Percentiles rank a stretch among this genome's conserved stretches.
phyloP scores from a whole-genome alignment of 2,113 vertebrate genomes.

The Takifugu flavidus region DNA sequence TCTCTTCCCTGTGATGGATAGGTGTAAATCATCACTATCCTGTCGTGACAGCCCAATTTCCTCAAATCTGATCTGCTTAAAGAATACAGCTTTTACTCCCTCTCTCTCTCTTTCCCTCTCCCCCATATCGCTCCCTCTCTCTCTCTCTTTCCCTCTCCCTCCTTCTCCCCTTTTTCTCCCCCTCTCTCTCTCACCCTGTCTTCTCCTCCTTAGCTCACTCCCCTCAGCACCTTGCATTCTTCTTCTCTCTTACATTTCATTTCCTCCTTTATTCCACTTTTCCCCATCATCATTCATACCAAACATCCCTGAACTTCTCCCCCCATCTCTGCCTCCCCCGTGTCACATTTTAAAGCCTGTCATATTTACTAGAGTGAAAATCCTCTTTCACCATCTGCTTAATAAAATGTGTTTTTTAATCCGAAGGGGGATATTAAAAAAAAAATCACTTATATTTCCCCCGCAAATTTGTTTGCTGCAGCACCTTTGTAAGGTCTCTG shows the following conservation, averaged over 20 bases:
- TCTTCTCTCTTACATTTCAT: constrained; percentile 19
- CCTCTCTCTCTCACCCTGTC: constrained; percentile 10
- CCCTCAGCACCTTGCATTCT: background rate
- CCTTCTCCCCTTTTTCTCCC: constrained; percentile 17
- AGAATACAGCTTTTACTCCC: constrained; percentile 85
- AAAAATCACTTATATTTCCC: constrained; percentile 42
- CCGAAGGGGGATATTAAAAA: constrained; percentile 55
- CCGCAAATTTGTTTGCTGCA: constrained; percentile 67
- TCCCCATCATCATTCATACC: constrained; percentile 18
- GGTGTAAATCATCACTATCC: constrained; percentile 98
- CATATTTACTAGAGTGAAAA: constrained; percentile 77
- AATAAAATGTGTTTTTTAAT: constrained; percentile 80
- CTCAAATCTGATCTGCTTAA: constrained; percentile 99
- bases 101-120: constrained; percentile 59
- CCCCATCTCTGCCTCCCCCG: constrained; percentile 39
- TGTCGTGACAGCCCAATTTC: constrained; percentile 99
- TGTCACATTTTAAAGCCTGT: constrained; percentile 71
- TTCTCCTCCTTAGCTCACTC: constrained; percentile 1
- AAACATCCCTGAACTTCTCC: constrained; percentile 21
- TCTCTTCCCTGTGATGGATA: constrained; percentile 83
- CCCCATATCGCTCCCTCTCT: constrained; percentile 41
- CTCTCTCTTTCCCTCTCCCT: constrained; percentile 52
- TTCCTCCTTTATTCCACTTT: constrained; percentile 20
- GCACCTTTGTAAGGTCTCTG: constrained; percentile 49
- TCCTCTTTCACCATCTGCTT: constrained; percentile 80